A percentile compares a stretch with the other conserved stretches of the same genome.
Conservation (phyloP, 2,797 vertebrate species). For the Myripristis murdjan region DNA sequence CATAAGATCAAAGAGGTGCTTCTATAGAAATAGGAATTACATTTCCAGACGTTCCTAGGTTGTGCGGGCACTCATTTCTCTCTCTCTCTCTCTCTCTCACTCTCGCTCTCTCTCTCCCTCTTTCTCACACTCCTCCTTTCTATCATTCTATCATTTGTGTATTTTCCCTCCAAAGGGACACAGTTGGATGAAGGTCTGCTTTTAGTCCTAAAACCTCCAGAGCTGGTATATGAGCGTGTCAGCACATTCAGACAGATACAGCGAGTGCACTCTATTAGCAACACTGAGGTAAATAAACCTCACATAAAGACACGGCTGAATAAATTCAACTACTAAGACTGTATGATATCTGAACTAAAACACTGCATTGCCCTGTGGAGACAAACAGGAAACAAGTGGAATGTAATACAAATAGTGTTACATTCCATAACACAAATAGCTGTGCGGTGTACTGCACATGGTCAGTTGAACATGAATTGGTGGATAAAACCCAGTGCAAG, state of each 20-base stretch:
- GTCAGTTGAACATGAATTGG: slow-evolving; percentile 6
- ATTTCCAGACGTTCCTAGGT: slow-evolving; percentile 83
- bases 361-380: slow-evolving; percentile 59
- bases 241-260: slow-evolving; percentile 80
- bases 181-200: slow-evolving; percentile 77
- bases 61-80: slow-evolving; percentile 73
- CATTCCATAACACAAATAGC: not conserved
- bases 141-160: slow-evolving; percentile 66
- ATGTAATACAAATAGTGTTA: slow-evolving; percentile 72
- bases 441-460: slow-evolving; percentile 21
- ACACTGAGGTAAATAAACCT: slow-evolving; percentile 83
- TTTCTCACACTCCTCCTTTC: slow-evolving; percentile 39
- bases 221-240: slow-evolving; percentile 71
- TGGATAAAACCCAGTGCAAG: slow-evolving; percentile 64
- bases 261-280: slow-evolving; percentile 82
- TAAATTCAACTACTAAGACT: slow-evolving; percentile 73
- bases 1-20: slow-evolving; percentile 87
- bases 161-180: slow-evolving; percentile 71
- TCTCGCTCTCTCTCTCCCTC: slow-evolving; percentile 15
- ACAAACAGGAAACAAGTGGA: slow-evolving; percentile 73
- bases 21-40: slow-evolving; percentile 88
- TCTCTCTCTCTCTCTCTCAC: slow-evolving; percentile 39
- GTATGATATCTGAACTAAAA: slow-evolving; percentile 61
- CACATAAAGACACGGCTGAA: slow-evolving; percentile 77
- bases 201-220: slow-evolving; percentile 79